Evolutionary conservation across 1,140 invertebrate genomes (phyloP).

Genomic region (Caenorhabditis tropicalis): DNA sequence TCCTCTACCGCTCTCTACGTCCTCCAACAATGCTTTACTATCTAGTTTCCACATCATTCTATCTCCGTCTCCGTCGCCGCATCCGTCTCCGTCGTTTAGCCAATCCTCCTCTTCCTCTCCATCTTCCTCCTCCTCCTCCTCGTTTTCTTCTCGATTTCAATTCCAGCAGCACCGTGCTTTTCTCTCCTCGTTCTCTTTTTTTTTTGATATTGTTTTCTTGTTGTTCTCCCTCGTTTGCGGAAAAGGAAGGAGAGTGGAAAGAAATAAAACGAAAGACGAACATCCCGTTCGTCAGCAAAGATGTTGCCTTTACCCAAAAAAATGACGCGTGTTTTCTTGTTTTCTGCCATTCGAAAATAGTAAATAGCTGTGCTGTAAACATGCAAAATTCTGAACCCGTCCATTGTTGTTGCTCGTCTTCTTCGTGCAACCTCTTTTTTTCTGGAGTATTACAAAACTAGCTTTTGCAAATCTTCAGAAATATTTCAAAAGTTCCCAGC

Average conservation of each 20-base stretch:
- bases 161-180: neutral
- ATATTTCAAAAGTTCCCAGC: too few species aligned
- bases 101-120: conserved; percentile 3
- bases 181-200: neutral
- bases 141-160: conserved; percentile 36
- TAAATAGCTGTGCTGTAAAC: neutral
- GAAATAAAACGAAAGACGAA: neutral
- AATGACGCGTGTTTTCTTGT: conserved; percentile 9
- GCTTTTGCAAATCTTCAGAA: too few species aligned
- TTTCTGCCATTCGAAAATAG: neutral
- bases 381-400: neutral
- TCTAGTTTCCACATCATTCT: conserved; percentile 12
- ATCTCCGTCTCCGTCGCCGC: conserved; percentile 30
- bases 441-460: neutral
- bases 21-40: neutral
- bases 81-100: conserved; percentile 39
- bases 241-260: neutral
- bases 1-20: conserved; percentile 17
- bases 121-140: neutral
- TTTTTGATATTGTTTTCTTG: neutral
- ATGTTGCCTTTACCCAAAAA: conserved; percentile 1
- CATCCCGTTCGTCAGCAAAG: conserved; percentile 17
- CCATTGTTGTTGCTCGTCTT: neutral
- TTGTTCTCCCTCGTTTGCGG: neutral
- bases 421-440: neutral